phyloP scores from a whole-genome alignment of 1,140 invertebrate species.

The Temnothorax longispinosus region DNA sequence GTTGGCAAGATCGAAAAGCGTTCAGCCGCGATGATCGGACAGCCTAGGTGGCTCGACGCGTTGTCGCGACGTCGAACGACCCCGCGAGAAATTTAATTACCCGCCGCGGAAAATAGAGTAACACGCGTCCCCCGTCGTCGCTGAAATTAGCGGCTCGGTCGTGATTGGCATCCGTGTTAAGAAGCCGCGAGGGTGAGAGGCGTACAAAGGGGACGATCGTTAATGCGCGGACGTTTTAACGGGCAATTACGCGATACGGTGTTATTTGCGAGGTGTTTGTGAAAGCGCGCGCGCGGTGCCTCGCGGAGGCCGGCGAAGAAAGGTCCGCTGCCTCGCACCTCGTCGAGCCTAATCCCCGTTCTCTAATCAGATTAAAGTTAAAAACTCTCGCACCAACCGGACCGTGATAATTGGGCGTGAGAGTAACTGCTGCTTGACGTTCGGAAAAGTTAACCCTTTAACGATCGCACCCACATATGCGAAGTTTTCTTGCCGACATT shows the following conservation, averaged over 20 bases:
- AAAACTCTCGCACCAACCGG: conserved; percentile 33
- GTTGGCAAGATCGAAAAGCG: background rate
- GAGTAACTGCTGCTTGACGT: conserved; percentile 4
- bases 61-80: conserved; percentile 1
- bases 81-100: conserved; percentile 36
- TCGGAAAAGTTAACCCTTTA: background rate
- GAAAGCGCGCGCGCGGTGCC: conserved; percentile 6
- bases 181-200: background rate
- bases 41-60: conserved; percentile 76
- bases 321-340: background rate
- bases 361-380: conserved; percentile 46
- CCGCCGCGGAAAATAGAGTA: conserved; percentile 25
- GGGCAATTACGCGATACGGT: conserved; percentile 31
- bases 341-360: conserved; percentile 11
- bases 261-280: conserved; percentile 47
- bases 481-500: background rate
- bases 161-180: conserved; percentile 15
- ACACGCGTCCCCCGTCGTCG: background rate
- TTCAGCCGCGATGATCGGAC: conserved; percentile 8
- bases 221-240: conserved; percentile 48
- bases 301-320: background rate
- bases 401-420: conserved; percentile 14
- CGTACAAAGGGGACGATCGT: conserved; percentile 4
- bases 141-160: conserved; percentile 14
- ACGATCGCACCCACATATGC: background rate